phyloP scores from a whole-genome alignment of 2,888 invertebrate species.

The Clostera curtula region DNA sequence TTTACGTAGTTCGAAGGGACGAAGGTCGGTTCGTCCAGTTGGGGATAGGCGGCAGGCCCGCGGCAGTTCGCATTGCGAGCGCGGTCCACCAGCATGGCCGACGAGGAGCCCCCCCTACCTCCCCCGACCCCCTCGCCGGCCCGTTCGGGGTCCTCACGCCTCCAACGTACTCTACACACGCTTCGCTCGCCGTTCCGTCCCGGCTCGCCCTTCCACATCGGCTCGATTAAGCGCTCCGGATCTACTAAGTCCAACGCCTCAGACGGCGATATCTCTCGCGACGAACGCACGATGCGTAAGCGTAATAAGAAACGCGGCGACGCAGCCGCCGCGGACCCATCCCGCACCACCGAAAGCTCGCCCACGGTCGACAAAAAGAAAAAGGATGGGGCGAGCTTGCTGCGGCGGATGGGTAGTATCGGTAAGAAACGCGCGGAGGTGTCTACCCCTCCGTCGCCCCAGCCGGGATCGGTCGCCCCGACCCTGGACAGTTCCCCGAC shows the following conservation, averaged over 20 bases:
- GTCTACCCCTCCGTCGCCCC: conserved; percentile 25
- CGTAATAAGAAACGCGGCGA: conserved; percentile 65
- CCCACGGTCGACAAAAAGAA: conserved; percentile 56
- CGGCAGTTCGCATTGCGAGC: conserved; percentile 47
- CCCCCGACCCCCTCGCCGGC: conserved; percentile 36
- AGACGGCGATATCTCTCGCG: conserved; percentile 65
- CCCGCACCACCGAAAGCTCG: conserved; percentile 54
- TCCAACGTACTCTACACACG: conserved; percentile 65
- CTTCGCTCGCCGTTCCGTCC: conserved; percentile 68
- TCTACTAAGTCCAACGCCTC: conserved; percentile 62
- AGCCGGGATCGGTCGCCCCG: conserved; percentile 21
- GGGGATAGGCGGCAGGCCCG: conserved; percentile 22
- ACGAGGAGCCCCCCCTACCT: conserved; percentile 45
- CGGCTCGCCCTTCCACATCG: conserved; percentile 71
- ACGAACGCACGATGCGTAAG: conserved; percentile 69
- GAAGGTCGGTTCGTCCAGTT: conserved; percentile 34
- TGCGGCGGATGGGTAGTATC: conserved; percentile 61
- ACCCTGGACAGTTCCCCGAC: conserved; percentile 14
- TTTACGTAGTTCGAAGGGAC: conserved; percentile 45
- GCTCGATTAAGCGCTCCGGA: conserved; percentile 59
- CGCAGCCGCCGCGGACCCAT: conserved; percentile 43
- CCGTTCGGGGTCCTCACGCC: conserved; percentile 47
- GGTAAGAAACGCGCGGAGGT: conserved; percentile 50
- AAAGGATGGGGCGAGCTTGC: conserved; percentile 42
- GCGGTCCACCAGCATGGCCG: conserved; percentile 50